Percentiles rank a stretch among this genome's conserved stretches.
Conservation (phyloP, 2,888 invertebrate species). For the Calephelis perditalis region DNA sequence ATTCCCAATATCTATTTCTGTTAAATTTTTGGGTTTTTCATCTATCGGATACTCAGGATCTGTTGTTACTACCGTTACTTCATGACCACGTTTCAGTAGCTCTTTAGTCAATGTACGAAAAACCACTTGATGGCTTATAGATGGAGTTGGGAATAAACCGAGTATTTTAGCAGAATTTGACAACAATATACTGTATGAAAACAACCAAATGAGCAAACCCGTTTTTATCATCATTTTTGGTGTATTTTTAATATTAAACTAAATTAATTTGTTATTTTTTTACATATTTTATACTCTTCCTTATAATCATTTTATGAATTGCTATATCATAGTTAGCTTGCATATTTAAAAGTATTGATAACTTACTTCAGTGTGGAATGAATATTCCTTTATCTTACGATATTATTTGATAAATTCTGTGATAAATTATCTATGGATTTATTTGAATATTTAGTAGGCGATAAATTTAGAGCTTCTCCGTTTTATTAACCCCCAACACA, state of each 20-base stretch:
- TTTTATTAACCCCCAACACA: too few species aligned
- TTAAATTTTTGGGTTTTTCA: slow-evolving; percentile 37
- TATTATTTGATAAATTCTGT: too few species aligned
- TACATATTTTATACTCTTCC: not conserved
- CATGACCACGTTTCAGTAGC: slow-evolving; percentile 48
- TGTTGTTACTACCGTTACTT: slow-evolving; percentile 47
- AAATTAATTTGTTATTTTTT: not conserved
- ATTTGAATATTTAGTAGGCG: too few species aligned
- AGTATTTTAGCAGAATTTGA: slow-evolving; percentile 34
- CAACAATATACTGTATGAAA: slow-evolving; percentile 1
- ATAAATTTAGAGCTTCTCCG: too few species aligned
- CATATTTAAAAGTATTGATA: too few species aligned
- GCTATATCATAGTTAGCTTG: not conserved
- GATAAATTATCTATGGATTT: too few species aligned
- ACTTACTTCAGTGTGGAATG: too few species aligned
- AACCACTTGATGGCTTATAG: slow-evolving; percentile 26
- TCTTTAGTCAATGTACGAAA: slow-evolving; percentile 40
- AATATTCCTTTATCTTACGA: too few species aligned
- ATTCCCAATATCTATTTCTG: slow-evolving; percentile 46
- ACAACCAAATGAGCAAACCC: not conserved
- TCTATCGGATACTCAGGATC: slow-evolving; percentile 37
- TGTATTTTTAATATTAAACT: not conserved
- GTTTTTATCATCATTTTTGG: not conserved
- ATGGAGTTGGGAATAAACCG: slow-evolving; percentile 37
- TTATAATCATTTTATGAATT: not conserved